Conservation (phyloP, 2,113 vertebrate species). For the Indicator indicator region DNA sequence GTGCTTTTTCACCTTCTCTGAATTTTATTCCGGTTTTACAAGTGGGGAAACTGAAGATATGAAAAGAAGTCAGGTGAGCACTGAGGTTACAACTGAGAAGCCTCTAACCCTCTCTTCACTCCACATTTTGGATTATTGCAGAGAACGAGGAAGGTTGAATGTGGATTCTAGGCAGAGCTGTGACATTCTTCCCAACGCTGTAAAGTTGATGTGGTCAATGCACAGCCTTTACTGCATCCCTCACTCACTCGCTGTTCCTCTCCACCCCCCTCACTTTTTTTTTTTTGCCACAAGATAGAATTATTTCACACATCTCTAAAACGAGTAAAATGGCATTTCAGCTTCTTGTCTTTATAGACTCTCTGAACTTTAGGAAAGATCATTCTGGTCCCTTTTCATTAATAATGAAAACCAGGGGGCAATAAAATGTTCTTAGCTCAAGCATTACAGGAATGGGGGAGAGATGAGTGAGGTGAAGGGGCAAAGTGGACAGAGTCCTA, state of each 20-base stretch:
- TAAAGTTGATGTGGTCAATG: constrained; percentile 30
- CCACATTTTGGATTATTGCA: background rate
- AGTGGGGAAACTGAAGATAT: background rate
- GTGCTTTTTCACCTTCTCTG: background rate
- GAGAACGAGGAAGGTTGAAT: background rate
- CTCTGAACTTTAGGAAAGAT: constrained; percentile 89
- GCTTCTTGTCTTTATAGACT: constrained; percentile 86
- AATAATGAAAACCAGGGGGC: constrained; percentile 87
- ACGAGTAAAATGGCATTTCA: constrained; percentile 86
- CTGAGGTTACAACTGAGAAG: background rate
- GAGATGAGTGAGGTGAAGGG: constrained; percentile 68
- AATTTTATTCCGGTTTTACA: background rate
- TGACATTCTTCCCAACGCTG: constrained; percentile 3
- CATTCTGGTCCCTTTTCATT: constrained; percentile 87
- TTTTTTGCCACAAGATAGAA: constrained; percentile 79
- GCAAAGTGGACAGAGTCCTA: constrained; percentile 42
- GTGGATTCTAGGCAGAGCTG: background rate
- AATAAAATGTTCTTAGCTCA: constrained; percentile 81
- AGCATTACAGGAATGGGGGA: constrained; percentile 37
- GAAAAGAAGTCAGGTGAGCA: background rate
- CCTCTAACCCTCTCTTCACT: background rate
- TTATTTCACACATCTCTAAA: constrained; percentile 83
- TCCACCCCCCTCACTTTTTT: constrained; percentile 56
- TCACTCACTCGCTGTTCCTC: background rate
- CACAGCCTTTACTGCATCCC: background rate